Evolutionary conservation across 2,797 vertebrate species (phyloP).

Genomic region (Triplophysa bombifrons): DNA sequence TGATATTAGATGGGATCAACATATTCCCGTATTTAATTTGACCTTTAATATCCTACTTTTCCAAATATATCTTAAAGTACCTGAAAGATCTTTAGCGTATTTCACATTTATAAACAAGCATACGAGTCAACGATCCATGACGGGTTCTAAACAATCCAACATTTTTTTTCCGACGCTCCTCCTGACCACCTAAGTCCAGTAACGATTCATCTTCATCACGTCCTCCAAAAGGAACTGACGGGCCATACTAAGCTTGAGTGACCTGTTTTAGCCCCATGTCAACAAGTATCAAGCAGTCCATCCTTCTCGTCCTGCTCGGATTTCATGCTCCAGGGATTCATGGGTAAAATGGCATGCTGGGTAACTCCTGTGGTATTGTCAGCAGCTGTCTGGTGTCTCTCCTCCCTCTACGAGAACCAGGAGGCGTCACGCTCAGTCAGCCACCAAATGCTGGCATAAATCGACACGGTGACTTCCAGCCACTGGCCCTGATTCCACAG

Average conservation of each 20-base stretch:
- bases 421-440: slow-evolving; percentile 52
- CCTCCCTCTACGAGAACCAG: slow-evolving; percentile 30
- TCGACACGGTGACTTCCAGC: slow-evolving; percentile 43
- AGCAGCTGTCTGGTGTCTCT: slow-evolving; percentile 48
- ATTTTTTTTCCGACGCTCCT: neutral
- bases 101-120: slow-evolving; percentile 5
- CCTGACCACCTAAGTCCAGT: slow-evolving; percentile 21
- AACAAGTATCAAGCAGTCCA: slow-evolving; percentile 42
- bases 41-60: neutral
- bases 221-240: slow-evolving; percentile 18
- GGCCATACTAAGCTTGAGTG: slow-evolving; percentile 39
- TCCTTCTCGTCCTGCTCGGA: slow-evolving; percentile 40
- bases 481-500: slow-evolving; percentile 22
- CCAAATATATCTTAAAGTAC: neutral
- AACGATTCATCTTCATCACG: slow-evolving; percentile 18
- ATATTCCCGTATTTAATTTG: too few species aligned
- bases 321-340: slow-evolving; percentile 31
- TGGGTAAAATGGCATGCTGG: slow-evolving; percentile 40
- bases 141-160: neutral
- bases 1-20: too few species aligned
- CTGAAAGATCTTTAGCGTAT: neutral
- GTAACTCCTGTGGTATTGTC: slow-evolving; percentile 44
- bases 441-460: slow-evolving; percentile 57
- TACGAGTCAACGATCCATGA: slow-evolving; percentile 3
- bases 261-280: slow-evolving; percentile 41